Conservation (phyloP, 2,113 vertebrate genomes). For the Etia nguti region DNA sequence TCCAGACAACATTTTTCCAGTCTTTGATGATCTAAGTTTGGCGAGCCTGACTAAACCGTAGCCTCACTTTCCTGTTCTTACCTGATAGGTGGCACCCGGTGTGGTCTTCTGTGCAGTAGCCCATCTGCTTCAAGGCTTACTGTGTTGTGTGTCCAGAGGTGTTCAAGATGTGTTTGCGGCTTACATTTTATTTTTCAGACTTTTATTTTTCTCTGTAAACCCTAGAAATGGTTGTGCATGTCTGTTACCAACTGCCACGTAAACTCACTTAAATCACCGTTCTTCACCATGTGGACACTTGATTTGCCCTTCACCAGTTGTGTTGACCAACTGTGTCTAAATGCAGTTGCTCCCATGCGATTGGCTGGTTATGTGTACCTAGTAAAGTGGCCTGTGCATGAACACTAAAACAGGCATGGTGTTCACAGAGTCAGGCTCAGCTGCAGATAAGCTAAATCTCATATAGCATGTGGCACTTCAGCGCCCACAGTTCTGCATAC, state of each 20-base stretch:
- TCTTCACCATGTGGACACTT: background rate
- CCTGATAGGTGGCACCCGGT: background rate
- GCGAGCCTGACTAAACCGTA: background rate
- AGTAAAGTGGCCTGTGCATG: background rate
- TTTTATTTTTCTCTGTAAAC: background rate
- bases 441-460: background rate
- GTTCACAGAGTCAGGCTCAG: background rate
- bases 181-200: background rate
- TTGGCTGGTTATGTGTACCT: background rate
- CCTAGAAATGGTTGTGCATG: background rate
- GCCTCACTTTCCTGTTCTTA: background rate
- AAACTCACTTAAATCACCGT: background rate
- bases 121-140: background rate
- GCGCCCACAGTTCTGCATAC: no score
- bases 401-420: background rate
- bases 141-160: background rate
- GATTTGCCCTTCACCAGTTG: background rate
- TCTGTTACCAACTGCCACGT: background rate
- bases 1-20: background rate
- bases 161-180: background rate
- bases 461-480: background rate
- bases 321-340: background rate
- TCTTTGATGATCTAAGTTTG: background rate
- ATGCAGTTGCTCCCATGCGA: background rate
- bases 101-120: background rate